These are phyloP conservation scores for Andrena camellia DNA, from an alignment of 2,888 invertebrate species.

Conservation along the genomic window DNA sequence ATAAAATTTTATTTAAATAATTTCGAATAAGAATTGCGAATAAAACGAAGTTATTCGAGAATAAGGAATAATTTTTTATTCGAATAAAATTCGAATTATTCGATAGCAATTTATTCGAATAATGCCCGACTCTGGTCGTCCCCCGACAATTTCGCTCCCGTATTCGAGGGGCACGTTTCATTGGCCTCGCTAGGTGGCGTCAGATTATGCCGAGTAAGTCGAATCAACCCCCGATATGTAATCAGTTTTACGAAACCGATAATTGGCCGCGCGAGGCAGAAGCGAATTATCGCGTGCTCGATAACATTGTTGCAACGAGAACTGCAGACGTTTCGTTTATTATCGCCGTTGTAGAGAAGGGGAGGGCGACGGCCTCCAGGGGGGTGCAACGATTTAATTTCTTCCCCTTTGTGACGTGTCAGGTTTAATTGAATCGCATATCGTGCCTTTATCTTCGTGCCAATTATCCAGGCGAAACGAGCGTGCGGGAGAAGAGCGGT, in stretches of 20 bases:
- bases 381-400: conserved; percentile 38
- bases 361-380: neutral
- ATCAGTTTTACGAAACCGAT: conserved; percentile 59
- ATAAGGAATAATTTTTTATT: no score
- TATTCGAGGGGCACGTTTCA: neutral
- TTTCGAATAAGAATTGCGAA: no score
- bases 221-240: conserved; percentile 44
- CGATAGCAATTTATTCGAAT: neutral
- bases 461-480: conserved; percentile 38
- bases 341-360: neutral
- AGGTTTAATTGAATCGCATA: conserved; percentile 40
- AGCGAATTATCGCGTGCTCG: conserved; percentile 52
- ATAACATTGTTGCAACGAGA: conserved; percentile 33
- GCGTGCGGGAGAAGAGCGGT: neutral
- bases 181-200: neutral
- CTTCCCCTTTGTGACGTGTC: conserved; percentile 24
- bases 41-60: no score
- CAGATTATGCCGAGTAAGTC: conserved; percentile 56
- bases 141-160: neutral
- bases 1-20: no score
- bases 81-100: no score
- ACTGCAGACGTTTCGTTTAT: conserved; percentile 54
- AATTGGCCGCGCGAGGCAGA: conserved; percentile 51
- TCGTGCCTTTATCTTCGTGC: conserved; percentile 26
- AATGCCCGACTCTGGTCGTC: neutral